Percentiles rank a stretch among this genome's conserved stretches.
phyloP scores from a whole-genome alignment of 2,113 vertebrate species.

The Anoura caudifer region DNA sequence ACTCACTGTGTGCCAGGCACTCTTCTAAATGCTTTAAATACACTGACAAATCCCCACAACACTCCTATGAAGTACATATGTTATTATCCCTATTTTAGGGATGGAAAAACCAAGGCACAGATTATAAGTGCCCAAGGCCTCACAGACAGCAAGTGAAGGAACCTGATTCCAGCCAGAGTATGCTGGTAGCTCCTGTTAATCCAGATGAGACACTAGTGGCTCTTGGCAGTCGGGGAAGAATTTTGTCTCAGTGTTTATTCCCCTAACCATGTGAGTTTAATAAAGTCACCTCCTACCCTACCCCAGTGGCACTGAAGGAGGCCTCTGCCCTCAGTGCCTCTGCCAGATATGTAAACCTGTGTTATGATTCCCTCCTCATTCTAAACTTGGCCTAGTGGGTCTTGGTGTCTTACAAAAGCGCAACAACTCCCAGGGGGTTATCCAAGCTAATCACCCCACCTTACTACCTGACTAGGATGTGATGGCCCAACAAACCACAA shows the following conservation, averaged over 20 bases:
- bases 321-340: neutral
- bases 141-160: neutral
- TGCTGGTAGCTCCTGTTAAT: neutral
- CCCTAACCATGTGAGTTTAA: neutral
- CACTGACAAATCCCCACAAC: neutral
- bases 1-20: neutral
- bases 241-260: neutral
- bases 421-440: neutral
- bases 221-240: neutral
- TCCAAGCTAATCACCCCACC: neutral
- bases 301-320: neutral
- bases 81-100: neutral
- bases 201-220: neutral
- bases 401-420: constrained; percentile 35
- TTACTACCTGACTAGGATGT: neutral
- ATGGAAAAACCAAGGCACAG: neutral
- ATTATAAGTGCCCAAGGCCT: neutral
- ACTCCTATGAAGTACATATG: neutral
- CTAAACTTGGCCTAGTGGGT: neutral
- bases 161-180: neutral
- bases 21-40: neutral
- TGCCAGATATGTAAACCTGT: neutral
- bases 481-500: neutral
- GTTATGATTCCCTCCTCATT: neutral
- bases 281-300: neutral